Percentiles rank a stretch among this genome's conserved stretches.
These are phyloP conservation scores for Halcyon smyrnensis DNA, from an alignment of 2,797 vertebrate genomes.

Conservation along the genomic window DNA sequence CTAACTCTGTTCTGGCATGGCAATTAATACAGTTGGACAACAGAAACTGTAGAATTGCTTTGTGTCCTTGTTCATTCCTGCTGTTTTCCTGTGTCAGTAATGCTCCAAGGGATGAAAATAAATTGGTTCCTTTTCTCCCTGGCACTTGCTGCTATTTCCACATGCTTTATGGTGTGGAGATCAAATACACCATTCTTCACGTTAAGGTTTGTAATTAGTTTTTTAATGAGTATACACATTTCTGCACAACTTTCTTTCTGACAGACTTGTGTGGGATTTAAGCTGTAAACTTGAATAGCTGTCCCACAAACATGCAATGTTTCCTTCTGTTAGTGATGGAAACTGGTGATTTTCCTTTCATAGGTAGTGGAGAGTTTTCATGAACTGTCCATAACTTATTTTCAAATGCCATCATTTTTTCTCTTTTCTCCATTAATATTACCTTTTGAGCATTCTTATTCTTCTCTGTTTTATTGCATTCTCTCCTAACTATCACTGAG, in stretches of 20 bases:
- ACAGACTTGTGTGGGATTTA: not conserved
- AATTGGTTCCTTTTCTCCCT: not conserved
- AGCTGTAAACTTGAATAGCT: not conserved
- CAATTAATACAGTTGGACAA: not conserved
- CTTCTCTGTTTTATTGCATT: not conserved
- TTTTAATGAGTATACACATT: not conserved
- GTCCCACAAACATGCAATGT: not conserved
- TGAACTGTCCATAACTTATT: not conserved
- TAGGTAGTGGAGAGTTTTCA: not conserved
- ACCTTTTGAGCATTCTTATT: not conserved
- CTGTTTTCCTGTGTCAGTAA: not conserved
- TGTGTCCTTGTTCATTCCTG: not conserved
- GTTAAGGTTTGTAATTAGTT: not conserved
- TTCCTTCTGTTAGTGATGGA: not conserved
- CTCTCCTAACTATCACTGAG: not conserved
- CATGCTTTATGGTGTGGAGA: not conserved
- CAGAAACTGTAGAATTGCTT: not conserved
- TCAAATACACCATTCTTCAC: not conserved
- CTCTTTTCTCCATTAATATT: not conserved
- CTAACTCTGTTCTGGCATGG: not conserved
- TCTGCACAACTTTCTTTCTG: not conserved
- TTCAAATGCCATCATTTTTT: not conserved
- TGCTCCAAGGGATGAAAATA: not conserved
- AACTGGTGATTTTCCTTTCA: not conserved
- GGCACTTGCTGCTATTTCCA: not conserved